Percentiles rank a stretch among this genome's conserved stretches.
phyloP scores from a whole-genome alignment of 2,797 vertebrate species.

The Chrysolophus pictus region DNA sequence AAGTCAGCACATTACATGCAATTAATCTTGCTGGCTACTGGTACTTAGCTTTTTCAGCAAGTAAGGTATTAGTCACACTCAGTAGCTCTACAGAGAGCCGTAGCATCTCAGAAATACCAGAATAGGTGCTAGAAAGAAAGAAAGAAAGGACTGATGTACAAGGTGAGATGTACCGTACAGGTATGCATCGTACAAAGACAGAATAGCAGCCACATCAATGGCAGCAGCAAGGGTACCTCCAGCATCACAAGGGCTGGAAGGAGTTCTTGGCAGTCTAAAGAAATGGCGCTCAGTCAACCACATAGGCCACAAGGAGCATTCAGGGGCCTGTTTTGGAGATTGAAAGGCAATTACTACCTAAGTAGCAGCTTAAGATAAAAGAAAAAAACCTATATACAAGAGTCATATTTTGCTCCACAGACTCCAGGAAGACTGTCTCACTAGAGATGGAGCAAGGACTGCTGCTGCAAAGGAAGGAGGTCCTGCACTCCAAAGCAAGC shows the following conservation, averaged over 20 bases:
- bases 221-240: not conserved
- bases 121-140: not conserved
- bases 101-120: not conserved
- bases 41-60: not conserved
- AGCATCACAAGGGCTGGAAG: not conserved
- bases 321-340: not conserved
- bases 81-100: not conserved
- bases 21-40: not conserved
- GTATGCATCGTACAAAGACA: fast-evolving
- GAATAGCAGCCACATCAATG: fast-evolving
- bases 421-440: not conserved
- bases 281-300: not conserved
- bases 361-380: not conserved
- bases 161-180: not conserved
- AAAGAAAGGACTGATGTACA: not conserved
- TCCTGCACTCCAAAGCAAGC: not conserved
- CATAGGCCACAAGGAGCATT: not conserved
- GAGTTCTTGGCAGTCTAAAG: not conserved
- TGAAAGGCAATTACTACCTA: not conserved
- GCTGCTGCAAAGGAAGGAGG: not conserved
- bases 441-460: not conserved
- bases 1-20: not conserved
- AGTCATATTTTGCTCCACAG: not conserved
- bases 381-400: not conserved
- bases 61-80: not conserved